phyloP scores from a whole-genome alignment of 92 coral and sea anemone genomes.

The Porites lobata region DNA sequence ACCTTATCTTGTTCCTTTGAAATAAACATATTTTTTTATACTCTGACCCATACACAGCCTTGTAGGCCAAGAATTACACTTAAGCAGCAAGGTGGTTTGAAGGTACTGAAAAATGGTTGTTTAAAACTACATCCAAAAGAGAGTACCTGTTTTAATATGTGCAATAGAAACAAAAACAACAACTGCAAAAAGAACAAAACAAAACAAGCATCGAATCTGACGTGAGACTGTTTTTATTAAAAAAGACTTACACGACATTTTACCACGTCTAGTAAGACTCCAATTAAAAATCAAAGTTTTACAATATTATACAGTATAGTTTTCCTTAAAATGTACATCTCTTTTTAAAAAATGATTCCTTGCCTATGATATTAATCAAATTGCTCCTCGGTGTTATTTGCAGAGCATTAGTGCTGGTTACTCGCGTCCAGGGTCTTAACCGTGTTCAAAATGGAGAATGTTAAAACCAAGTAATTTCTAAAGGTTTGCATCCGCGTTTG shows the following conservation, averaged over 20 bases:
- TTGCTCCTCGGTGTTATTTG: slow-evolving; percentile 11
- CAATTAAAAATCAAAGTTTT: slow-evolving; percentile 77
- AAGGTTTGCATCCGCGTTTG: no score
- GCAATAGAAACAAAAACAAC: neutral
- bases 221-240: slow-evolving; percentile 44
- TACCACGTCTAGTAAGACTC: slow-evolving; percentile 62
- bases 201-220: neutral
- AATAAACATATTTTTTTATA: no score
- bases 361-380: slow-evolving; percentile 40
- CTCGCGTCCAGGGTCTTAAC: neutral
- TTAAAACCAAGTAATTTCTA: no score
- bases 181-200: neutral
- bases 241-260: slow-evolving; percentile 63
- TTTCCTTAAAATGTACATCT: slow-evolving; percentile 72
- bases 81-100: no score
- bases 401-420: slow-evolving; percentile 21
- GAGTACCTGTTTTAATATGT: no score
- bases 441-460: no score
- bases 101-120: no score
- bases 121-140: no score
- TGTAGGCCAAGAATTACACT: no score
- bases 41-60: no score
- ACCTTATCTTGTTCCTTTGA: no score
- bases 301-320: slow-evolving; percentile 74
- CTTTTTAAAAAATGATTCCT: slow-evolving; percentile 32